Evolutionary conservation across 2,113 vertebrate genomes (phyloP), one percentile per base, ranked within the genome.

Genomic region (Heloderma charlesbogerti): DNA sequence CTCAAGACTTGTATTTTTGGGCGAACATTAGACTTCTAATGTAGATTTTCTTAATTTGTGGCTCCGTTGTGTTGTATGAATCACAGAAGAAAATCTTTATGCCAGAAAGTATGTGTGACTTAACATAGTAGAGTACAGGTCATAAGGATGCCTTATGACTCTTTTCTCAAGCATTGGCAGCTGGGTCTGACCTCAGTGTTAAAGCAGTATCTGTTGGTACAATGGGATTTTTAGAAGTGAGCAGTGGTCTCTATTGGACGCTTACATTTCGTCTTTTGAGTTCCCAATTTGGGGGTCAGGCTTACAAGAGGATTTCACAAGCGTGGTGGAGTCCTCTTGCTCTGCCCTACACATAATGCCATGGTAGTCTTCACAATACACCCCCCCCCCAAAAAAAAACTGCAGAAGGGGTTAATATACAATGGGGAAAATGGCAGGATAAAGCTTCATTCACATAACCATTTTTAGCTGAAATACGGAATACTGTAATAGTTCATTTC

Each of bases 1-100:
- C 67, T 48, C 84, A 3, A 0, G 34, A 91, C 92, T 91, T 85
- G 92, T 94, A 89, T 87, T 90, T 40, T 31, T 84, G 79, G n/a
- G 88, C 89, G 91, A 94, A 78, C 87, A 57, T 66, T 0, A 66
- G 3, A 92, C 31, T 37, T 95, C 93, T 93, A 37, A 51, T 84
- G 57, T 81, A 92, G 66, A 86, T 93, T 91, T 78, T 91, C 90
- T 0, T 0, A 72, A 91, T 92, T 75, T 86, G 90, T 82, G 51
- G 5, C 66, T 83, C n/a, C 16, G 31, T 92, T 34, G 16, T 87
- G 87, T 89, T 91, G 57, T 89, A 93, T 91, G 91, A 63, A 67
- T 81, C 16, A 60, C 77, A 51, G 40, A 90, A n/a, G 63, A 81
- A 88, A 72, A 43, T 86, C 27, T 90, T 34, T 45, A n/a, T 20